phyloP scores from a whole-genome alignment of 2,888 invertebrate genomes.

The Amblyteles armatorius region DNA sequence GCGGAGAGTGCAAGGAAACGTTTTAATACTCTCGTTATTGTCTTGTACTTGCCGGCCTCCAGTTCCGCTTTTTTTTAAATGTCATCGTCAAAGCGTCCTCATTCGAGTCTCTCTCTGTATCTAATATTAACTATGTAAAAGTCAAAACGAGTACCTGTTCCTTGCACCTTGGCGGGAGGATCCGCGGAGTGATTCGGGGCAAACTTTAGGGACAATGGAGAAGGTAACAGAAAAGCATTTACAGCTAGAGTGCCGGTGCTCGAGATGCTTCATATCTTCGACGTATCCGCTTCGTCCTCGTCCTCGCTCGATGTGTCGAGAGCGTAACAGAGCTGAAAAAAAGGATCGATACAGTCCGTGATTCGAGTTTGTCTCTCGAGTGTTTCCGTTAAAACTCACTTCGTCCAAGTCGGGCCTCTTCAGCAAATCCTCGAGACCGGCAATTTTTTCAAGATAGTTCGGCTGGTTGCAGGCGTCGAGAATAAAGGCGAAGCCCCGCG shows the following conservation, averaged over 20 bases:
- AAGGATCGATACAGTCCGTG: neutral
- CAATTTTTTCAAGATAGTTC: constrained; percentile 87
- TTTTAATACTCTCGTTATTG: constrained; percentile 26
- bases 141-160: constrained; percentile 16
- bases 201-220: constrained; percentile 10
- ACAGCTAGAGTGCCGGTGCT: constrained; percentile 3
- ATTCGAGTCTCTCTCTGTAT: constrained; percentile 10
- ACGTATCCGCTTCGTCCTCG: constrained; percentile 67
- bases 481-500: constrained; percentile 86
- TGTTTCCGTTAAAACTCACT: constrained; percentile 70
- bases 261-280: constrained; percentile 48
- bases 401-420: constrained; percentile 81
- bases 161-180: constrained; percentile 8
- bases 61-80: constrained; percentile 1
- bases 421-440: constrained; percentile 86
- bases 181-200: neutral
- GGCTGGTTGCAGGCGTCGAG: constrained; percentile 87
- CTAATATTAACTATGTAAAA: constrained; percentile 22
- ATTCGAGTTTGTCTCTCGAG: neutral
- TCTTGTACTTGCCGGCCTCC: constrained; percentile 53
- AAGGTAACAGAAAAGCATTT: constrained; percentile 24
- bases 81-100: constrained; percentile 8
- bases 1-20: constrained; percentile 33
- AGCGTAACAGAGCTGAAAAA: constrained; percentile 79
- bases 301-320: constrained; percentile 79